phyloP scores from a whole-genome alignment of 2,797 vertebrate species.

The Lagocephalus sceleratus region DNA sequence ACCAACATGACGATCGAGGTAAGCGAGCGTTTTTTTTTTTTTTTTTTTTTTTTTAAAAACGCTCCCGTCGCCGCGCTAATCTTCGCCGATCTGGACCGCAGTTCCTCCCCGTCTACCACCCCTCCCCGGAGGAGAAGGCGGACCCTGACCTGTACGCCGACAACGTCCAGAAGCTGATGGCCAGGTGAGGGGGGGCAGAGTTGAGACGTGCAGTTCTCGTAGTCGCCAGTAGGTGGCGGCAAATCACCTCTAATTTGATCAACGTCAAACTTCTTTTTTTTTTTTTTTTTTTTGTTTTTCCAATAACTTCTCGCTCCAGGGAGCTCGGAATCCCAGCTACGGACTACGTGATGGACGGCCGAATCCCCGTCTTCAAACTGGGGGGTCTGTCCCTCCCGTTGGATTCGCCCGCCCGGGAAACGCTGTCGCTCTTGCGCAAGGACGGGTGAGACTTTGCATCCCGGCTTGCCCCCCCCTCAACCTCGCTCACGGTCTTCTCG shows the following conservation, averaged over 20 bases:
- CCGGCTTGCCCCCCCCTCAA: background rate
- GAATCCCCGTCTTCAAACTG: constrained; percentile 78
- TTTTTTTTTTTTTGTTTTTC: background rate
- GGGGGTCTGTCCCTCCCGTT: constrained; percentile 80
- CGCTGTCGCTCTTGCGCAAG: constrained; percentile 69
- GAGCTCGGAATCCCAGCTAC: constrained; percentile 82
- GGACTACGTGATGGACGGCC: constrained; percentile 82
- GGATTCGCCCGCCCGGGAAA: constrained; percentile 77
- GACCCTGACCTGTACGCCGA: constrained; percentile 85
- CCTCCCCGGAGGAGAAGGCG: constrained; percentile 77
- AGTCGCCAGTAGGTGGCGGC: background rate
- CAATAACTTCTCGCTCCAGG: constrained; percentile 54
- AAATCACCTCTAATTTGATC: background rate
- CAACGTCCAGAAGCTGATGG: constrained; percentile 88
- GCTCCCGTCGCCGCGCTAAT: no score
- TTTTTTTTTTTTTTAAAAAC: background rate
- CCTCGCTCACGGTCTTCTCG: background rate
- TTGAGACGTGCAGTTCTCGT: background rate
- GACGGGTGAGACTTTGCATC: constrained; percentile 65
- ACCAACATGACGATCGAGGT: constrained; percentile 86
- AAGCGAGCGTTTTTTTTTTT: background rate
- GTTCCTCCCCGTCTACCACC: constrained; percentile 87
- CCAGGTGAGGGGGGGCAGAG: constrained; percentile 81
- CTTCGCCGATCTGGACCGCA: constrained; percentile 42
- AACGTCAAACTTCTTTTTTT: no score